phyloP scores from a whole-genome alignment of 2,888 invertebrate genomes.

The Sipunculus nudus region DNA sequence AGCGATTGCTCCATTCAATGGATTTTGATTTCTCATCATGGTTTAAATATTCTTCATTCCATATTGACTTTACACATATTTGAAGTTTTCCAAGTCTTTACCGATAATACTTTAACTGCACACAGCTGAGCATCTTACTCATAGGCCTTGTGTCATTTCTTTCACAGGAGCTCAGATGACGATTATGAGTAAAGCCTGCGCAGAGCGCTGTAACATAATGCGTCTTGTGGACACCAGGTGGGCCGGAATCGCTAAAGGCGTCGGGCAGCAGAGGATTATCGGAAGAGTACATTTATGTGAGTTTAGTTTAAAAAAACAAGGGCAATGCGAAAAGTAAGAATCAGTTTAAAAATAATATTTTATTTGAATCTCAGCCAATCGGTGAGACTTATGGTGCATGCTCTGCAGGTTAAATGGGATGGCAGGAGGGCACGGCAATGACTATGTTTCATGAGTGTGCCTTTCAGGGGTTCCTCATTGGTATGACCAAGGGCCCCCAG shows the following conservation, averaged over 20 bases:
- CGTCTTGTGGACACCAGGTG: slow-evolving; percentile 81
- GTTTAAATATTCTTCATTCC: too few relatives aligned
- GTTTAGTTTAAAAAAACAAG: slow-evolving; percentile 25
- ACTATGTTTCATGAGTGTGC: too few relatives aligned
- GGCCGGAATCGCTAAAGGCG: slow-evolving; percentile 97
- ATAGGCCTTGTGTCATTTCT: slow-evolving; percentile 10
- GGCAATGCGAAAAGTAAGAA: background rate
- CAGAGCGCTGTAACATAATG: slow-evolving; percentile 76
- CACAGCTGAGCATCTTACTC: background rate
- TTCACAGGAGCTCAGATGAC: slow-evolving; percentile 88
- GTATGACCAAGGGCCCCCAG: too few relatives aligned
- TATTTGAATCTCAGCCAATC: background rate
- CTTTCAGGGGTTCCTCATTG: too few relatives aligned
- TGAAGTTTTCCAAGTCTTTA: too few relatives aligned
- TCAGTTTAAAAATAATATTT: background rate
- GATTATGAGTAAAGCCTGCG: slow-evolving; percentile 96
- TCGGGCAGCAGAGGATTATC: slow-evolving; percentile 94
- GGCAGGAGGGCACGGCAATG: too few relatives aligned
- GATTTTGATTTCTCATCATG: too few relatives aligned
- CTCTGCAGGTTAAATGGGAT: too few relatives aligned
- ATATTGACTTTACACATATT: too few relatives aligned
- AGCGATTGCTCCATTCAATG: too few relatives aligned
- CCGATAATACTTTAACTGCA: background rate
- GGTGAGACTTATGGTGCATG: too few relatives aligned
- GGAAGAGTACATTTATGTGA: slow-evolving; percentile 84